Evolutionary conservation across 2,888 invertebrate species (phyloP), one percentile per base, ranked within the genome.

Genomic region (Harpagoxenus sublaevis): DNA sequence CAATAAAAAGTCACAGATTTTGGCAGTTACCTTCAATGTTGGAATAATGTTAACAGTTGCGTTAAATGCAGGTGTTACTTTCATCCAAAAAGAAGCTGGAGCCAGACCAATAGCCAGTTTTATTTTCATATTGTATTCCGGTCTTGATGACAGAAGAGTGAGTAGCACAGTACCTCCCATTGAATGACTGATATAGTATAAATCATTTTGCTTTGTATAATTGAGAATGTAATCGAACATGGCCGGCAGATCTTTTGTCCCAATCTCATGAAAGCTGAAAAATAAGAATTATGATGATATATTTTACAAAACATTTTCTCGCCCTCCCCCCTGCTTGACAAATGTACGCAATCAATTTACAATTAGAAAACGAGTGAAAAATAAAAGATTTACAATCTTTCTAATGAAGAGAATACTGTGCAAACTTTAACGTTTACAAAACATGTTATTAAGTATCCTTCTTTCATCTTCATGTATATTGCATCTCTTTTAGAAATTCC

Each of bases 231-330:
- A 77, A 53, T 83, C 53, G 12, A 83, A 39, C 48, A 51, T 53
- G 1, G 62, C 68, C 12, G 75, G 39, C 23, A 75, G 12, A 45
- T 83, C 83, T 28, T 60, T 60, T 10, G 48, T 35, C 48, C 62
- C 75, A 4, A 55, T 2, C 6, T 83, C 83, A 15, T 83, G 83
- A 65, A 51, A 83, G n/a, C 83, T 83, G 8, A n/a, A 71, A 66
- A 48, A 62, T 9, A 70, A 62, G 35, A 42, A 60, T 45, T 45
- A 51, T 35, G 9, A 31, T 53, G 23, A 48, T 62, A 23, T 35
- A 35, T 35, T 35, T 51, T 12, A 70, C 4, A 53, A 35, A 53
- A 35, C 12, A 51, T 70, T 51, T 70, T 6, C 1, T 35, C 31
- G 10, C 15, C 1, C 12, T 63, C 39, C 4, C 8, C 31, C 9